phyloP scores from a whole-genome alignment of 2,113 vertebrate species.

The Aphelocoma coerulescens region DNA sequence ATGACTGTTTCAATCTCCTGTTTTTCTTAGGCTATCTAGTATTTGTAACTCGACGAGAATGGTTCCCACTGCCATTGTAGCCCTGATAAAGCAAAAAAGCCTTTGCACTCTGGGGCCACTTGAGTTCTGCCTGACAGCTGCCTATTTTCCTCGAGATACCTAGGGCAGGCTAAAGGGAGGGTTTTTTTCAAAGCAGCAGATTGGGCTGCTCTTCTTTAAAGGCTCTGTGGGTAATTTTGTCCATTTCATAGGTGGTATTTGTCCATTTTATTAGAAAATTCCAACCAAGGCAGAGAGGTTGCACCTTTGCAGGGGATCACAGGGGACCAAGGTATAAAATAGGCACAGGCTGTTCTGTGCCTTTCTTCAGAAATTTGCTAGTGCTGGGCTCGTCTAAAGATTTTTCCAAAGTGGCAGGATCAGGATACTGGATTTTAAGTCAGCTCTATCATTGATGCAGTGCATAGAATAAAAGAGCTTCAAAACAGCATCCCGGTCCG shows the following conservation, averaged over 20 bases:
- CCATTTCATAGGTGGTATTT: slow-evolving; percentile 12
- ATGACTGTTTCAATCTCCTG: slow-evolving; percentile 58
- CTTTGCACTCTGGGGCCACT: slow-evolving; percentile 37
- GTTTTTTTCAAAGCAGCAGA: not conserved
- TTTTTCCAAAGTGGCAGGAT: not conserved
- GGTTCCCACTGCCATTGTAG: slow-evolving; percentile 55
- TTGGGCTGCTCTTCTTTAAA: not conserved
- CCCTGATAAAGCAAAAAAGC: slow-evolving; percentile 51
- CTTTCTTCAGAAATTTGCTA: not conserved
- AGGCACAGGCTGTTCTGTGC: not conserved
- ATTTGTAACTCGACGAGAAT: slow-evolving; percentile 29
- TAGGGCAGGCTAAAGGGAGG: not conserved
- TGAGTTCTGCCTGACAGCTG: slow-evolving; percentile 43
- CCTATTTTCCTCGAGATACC: not conserved
- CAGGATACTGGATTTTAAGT: not conserved
- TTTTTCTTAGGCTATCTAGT: slow-evolving; percentile 56
- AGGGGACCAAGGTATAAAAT: not conserved
- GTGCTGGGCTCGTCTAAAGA: not conserved
- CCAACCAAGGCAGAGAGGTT: slow-evolving; percentile 42
- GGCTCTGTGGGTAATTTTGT: slow-evolving; percentile 19
- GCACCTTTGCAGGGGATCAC: not conserved
- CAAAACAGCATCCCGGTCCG: not conserved
- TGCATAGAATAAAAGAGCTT: not conserved
- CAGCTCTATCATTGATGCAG: not conserved
- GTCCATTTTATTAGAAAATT: slow-evolving; percentile 13